Evolutionary conservation across 2,888 invertebrate species (phyloP).

Genomic region (Aphidius colemani): DNA sequence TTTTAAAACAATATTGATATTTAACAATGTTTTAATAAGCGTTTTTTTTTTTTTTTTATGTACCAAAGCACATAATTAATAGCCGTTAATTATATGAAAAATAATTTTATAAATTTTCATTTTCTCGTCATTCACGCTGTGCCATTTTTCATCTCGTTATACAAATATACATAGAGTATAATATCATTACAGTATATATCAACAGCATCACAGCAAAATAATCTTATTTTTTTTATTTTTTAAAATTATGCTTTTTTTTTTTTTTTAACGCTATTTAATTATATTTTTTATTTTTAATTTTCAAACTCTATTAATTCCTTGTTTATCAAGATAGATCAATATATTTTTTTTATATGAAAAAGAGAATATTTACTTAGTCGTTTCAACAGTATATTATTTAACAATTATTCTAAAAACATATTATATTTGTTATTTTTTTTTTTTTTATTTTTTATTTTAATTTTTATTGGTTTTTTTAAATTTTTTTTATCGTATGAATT

Average conservation of each 20-base stretch:
- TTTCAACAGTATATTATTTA: conserved; percentile 8
- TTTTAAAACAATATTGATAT: conserved; percentile 15
- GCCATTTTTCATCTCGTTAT: conserved; percentile 29
- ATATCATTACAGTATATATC: conserved; percentile 50
- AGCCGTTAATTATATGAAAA: too few relatives aligned
- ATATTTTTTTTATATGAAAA: too few relatives aligned
- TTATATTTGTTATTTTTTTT: conserved; percentile 1
- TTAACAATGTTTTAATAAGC: background rate
- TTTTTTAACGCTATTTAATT: conserved; percentile 53
- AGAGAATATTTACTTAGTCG: too few relatives aligned
- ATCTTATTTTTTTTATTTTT: conserved; percentile 23
- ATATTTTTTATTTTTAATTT: conserved; percentile 14
- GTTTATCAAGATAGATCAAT: too few relatives aligned
- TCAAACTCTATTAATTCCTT: conserved; percentile 8
- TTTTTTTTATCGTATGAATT: background rate
- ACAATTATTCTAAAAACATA: conserved; percentile 19
- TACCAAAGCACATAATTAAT: background rate
- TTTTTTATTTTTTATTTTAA: conserved; percentile 19
- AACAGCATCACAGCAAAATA: conserved; percentile 60
- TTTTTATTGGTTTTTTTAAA: conserved; percentile 22
- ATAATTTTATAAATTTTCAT: too few relatives aligned
- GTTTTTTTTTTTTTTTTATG: conserved; percentile 12
- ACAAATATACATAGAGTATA: conserved; percentile 23
- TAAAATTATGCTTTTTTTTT: conserved; percentile 48
- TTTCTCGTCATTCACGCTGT: conserved; percentile 12